Percentiles rank a stretch among this genome's conserved stretches.
These are phyloP conservation scores for Caretta caretta DNA, from an alignment of 2,113 vertebrate genomes.

Conservation along the genomic window DNA sequence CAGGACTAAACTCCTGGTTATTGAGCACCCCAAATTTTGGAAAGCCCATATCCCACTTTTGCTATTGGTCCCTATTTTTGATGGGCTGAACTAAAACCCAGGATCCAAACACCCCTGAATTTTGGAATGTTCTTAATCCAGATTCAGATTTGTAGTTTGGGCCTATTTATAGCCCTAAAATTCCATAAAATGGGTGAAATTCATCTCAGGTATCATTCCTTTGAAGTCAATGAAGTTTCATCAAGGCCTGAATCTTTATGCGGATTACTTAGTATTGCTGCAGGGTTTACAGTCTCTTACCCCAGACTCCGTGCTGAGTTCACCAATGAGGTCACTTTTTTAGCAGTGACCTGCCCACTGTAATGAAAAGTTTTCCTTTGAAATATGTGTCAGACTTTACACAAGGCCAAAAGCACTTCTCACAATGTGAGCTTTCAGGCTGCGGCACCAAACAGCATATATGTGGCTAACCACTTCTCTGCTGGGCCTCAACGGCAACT, in stretches of 20 bases:
- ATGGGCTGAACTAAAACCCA: neutral
- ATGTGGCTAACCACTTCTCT: slow-evolving; percentile 69
- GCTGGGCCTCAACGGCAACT: slow-evolving; percentile 51
- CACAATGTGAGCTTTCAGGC: slow-evolving; percentile 64
- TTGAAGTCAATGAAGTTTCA: neutral
- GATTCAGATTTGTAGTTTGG: neutral
- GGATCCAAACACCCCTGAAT: neutral
- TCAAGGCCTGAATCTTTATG: neutral
- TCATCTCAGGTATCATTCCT: neutral
- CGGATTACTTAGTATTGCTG: neutral
- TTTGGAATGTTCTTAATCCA: neutral
- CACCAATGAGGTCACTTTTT: slow-evolving; percentile 65
- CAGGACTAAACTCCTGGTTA: neutral
- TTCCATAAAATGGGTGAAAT: neutral
- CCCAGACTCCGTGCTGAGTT: slow-evolving; percentile 27
- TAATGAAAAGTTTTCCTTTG: slow-evolving; percentile 71
- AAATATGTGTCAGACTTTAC: slow-evolving; percentile 71
- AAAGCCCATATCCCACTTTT: neutral
- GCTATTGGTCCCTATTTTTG: neutral
- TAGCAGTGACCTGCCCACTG: neutral
- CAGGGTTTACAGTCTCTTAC: slow-evolving; percentile 28
- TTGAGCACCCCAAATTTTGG: neutral
- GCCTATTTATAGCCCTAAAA: neutral
- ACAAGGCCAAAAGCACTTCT: slow-evolving; percentile 59
- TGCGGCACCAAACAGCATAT: slow-evolving; percentile 16